Evolutionary conservation across 2,113 vertebrate genomes (phyloP), one percentile per base, ranked within the genome.

Genomic region (Lophius piscatorius): DNA sequence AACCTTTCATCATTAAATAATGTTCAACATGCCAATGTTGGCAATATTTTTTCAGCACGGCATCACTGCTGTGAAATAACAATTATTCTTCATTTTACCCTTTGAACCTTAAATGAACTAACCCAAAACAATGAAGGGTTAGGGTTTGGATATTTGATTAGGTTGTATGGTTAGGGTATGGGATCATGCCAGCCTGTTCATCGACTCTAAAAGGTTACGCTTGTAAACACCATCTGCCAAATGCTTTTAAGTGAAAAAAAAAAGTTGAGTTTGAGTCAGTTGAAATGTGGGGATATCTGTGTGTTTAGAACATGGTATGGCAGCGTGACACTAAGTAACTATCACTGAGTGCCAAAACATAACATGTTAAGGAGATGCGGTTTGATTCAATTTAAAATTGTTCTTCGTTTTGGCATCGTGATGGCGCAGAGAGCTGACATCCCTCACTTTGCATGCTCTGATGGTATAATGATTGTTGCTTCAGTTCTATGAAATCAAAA

Each of bases 361-460:
- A 67, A 49, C 6, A 31, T 18, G 17, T 21, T 61, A 35, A 20
- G 35, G 8, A 41, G 49, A 9, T 52, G 26, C n/a, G 42, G 42
- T 13, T 47, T 16, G 22, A 29, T 18, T 29, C 6, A 51, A 38
- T 4, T 12, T 36, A 7, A 59, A 61, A 20, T 11, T 56, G 35
- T 67, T 76, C 70, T 74, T 75, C 75, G 63, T 52, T 60, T 69
- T 82, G 74, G 70, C 80, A 60, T 63, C 70, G 45, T 69, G 70
- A 79, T 63, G 55, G 22, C 34, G 62, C 44, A 34, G 28, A 51
- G 28, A 33, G 40, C 47, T 54, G 60, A 60, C 56, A 63, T 77
- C 72, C 66, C 71, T 49, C 22, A 74, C 80, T 85, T 84, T 84
- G 79, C 89, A 84, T 81, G 85, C 44, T 63, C 42, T 35, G 49